phyloP scores from a whole-genome alignment of 2,797 vertebrate genomes.

The Euthynnus affinis region DNA sequence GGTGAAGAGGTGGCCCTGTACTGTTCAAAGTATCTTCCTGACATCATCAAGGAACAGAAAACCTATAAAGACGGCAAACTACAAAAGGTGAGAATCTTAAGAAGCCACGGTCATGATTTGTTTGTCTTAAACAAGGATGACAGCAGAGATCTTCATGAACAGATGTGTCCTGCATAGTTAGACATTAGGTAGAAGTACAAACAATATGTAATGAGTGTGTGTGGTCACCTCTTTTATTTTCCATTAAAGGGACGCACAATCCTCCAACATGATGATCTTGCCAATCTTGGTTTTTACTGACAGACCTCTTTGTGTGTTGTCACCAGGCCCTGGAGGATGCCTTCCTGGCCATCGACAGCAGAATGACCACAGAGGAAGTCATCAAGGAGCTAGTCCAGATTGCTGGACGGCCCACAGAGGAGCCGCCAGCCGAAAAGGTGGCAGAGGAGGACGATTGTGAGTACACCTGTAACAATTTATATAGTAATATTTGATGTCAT shows the following conservation, averaged over 20 bases:
- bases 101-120: background rate
- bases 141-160: background rate
- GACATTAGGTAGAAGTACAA: background rate
- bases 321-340: slow-evolving; percentile 96
- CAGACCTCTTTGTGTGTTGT: background rate
- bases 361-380: slow-evolving; percentile 95
- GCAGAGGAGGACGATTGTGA: slow-evolving; percentile 97
- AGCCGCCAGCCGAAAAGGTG: slow-evolving; percentile 92
- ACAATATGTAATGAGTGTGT: background rate
- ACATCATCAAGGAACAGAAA: slow-evolving; percentile 97
- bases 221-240: background rate
- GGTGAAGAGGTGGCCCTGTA: slow-evolving; percentile 98
- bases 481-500: background rate
- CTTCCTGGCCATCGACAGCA: slow-evolving; percentile 94
- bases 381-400: slow-evolving; percentile 97
- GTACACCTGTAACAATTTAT: slow-evolving; percentile 31
- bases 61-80: slow-evolving; percentile 97
- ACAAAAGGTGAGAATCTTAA: slow-evolving; percentile 89
- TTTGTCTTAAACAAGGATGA: background rate
- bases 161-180: slow-evolving; percentile 13
- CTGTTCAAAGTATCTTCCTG: slow-evolving; percentile 98
- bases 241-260: background rate
- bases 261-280: background rate
- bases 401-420: slow-evolving; percentile 92
- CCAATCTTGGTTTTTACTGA: slow-evolving; percentile 1